Base-by-base conservation (phyloP, 2,888 invertebrate genomes). In the Hylaea fasciaria region DNA sequence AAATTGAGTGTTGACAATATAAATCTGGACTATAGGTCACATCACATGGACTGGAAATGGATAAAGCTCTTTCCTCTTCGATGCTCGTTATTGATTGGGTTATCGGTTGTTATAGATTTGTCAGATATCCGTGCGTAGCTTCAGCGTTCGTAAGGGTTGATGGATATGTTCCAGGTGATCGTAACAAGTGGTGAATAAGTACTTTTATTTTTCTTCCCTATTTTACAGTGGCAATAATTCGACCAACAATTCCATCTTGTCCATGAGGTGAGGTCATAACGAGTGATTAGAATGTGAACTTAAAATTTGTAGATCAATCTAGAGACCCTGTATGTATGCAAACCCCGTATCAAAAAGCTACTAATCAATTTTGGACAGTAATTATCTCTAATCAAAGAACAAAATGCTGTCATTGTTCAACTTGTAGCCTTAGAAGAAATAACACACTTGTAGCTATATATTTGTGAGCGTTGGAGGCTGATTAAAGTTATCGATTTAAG, bases 401-500 rank as follows among this genome's bases (percentile, higher is more conserved):
- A n/a, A n/a, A n/a, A 22, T 22, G 22, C 22, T 22, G 22, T 22
- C 22, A 5, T 22, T 22, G 22, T 22, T 22, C 5, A 2, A 22
- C 22, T 22, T 22, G 5, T 2, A 22, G 3, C 3, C 5, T 22
- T 22, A 2, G 22, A 22, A 5, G 2, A 3, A 22, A 22, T 22
- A n/a, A n/a, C n/a, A n/a, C n/a, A n/a, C 28, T 5, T 5, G 28
- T 28, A 28, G 7, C 4, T 28, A 28, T 28, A 28, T 28, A 5
- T 28, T 28, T 28, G 7, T 32, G 16, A 50, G 13, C 13, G 46
- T 51, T 55, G 58, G 53, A 54, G 69, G 66, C 68, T 62, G 65
- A 77, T 73, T 72, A 78, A 78, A 73, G 68, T 71, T 76, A 80
- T 80, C 72, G 80, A 81, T 80, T 78, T 37, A 69, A 71, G 71